Percentiles rank a stretch among this genome's conserved stretches.
Evolutionary conservation across 2,797 vertebrate genomes (phyloP).

Genomic region (Craterocephalus amniculus): DNA sequence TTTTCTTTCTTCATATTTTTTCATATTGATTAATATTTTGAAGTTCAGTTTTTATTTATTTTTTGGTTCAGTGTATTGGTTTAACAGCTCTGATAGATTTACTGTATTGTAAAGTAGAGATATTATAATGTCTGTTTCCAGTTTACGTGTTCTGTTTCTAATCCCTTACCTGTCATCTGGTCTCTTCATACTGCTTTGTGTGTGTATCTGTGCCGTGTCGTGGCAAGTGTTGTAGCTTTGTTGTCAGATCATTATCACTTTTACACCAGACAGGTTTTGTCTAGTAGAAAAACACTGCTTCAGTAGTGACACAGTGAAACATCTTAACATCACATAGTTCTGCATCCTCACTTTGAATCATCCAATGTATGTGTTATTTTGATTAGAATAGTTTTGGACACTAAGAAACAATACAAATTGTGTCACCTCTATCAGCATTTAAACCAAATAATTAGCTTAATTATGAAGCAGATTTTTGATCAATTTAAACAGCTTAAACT

Average conservation of each 20-base stretch:
- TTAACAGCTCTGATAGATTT: too few species aligned
- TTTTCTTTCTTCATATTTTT: conserved; percentile 26
- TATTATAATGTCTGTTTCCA: conserved; percentile 11
- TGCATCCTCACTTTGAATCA: conserved; percentile 6
- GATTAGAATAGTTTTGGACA: background rate
- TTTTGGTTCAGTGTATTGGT: background rate
- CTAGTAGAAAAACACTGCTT: background rate
- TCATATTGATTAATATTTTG: conserved; percentile 3
- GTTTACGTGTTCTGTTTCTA: conserved; percentile 44
- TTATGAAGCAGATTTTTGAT: too few species aligned
- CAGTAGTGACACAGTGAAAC: conserved; percentile 20
- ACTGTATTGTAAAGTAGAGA: background rate
- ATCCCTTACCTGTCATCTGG: conserved; percentile 27
- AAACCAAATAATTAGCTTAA: too few species aligned
- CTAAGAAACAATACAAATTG: background rate
- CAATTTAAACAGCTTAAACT: too few species aligned
- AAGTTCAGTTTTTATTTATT: background rate
- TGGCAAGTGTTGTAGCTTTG: conserved; percentile 54
- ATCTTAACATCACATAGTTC: background rate
- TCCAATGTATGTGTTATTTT: background rate
- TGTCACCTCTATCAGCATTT: too few species aligned
- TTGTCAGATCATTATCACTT: conserved; percentile 41
- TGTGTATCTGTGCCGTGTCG: conserved; percentile 63
- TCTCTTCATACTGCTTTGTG: conserved; percentile 49
- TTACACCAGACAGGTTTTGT: conserved; percentile 27